These are phyloP conservation scores for human DNA, from an alignment of 2,113 vertebrate genomes.

Conservation along the genomic window GRCh38 chr1:215423501-215424000, in stretches of 20 bases:
- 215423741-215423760: background rate
- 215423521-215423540: background rate
- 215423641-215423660: background rate
- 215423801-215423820: background rate
- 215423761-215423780: background rate
- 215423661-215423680: background rate
- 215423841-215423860: background rate
- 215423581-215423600: background rate
- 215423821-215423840: background rate
- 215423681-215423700: background rate
- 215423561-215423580: background rate
- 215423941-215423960: background rate
- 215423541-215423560: background rate
- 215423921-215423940: too few relatives aligned
- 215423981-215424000: background rate
- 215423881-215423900: background rate
- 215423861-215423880: background rate
- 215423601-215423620: background rate
- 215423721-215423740: background rate
- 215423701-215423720: background rate
- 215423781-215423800: background rate
- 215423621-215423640: background rate
- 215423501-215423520: background rate
- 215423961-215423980: too few relatives aligned
- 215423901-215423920: fast-evolving